Conservation (phyloP, 2,113 vertebrate genomes). For the Sturnus vulgaris region DNA sequence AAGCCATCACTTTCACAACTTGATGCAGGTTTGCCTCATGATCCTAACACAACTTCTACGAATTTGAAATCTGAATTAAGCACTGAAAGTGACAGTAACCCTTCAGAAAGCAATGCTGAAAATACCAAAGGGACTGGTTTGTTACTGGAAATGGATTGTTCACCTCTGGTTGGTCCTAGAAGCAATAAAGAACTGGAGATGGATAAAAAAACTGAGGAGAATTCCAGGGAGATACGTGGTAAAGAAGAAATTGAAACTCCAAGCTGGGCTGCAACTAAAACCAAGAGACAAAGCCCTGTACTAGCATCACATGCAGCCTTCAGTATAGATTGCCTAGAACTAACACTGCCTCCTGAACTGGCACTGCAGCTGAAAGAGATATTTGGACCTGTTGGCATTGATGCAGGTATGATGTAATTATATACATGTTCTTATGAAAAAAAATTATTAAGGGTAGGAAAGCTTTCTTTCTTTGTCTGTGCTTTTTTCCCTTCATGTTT, state of each 20-base stretch:
- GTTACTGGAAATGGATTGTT: not conserved
- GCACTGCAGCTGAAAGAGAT: slow-evolving; percentile 92
- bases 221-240: not conserved
- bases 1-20: not conserved
- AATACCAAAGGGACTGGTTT: not conserved
- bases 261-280: not conserved
- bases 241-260: slow-evolving; percentile 19
- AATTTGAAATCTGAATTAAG: slow-evolving; percentile 29
- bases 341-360: slow-evolving; percentile 89
- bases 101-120: slow-evolving; percentile 24
- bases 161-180: not conserved
- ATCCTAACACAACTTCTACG: not conserved
- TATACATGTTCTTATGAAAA: not conserved
- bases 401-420: slow-evolving; percentile 82
- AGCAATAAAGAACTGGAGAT: slow-evolving; percentile 36
- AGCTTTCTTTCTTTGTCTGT: not conserved
- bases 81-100: not conserved
- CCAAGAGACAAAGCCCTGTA: not conserved
- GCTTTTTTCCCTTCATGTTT: not conserved
- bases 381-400: slow-evolving; percentile 92
- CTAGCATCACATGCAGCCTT: slow-evolving; percentile 57
- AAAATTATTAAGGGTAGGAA: not conserved
- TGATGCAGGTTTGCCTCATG: slow-evolving; percentile 5
- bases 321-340: slow-evolving; percentile 86
- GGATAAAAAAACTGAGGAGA: not conserved